Conservation (phyloP, 2,888 invertebrate genomes). For the Pterostichus madidus region DNA sequence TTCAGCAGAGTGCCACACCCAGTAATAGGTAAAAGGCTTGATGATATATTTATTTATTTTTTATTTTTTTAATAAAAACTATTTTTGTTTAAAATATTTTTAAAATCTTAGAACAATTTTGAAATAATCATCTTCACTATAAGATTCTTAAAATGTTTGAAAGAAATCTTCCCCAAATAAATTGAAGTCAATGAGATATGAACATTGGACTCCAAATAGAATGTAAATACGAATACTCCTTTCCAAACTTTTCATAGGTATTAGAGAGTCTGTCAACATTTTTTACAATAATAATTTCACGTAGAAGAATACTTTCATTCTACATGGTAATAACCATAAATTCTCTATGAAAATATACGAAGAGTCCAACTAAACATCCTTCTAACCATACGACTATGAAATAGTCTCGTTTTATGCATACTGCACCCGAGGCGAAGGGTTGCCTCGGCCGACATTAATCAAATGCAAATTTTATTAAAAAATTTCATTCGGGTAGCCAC, state of each 20-base stretch:
- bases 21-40: too few species aligned
- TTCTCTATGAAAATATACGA: conserved; percentile 10
- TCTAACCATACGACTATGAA: conserved; percentile 33
- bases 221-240: too few species aligned
- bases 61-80: too few species aligned
- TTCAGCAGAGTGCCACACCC: too few species aligned
- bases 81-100: too few species aligned
- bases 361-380: conserved; percentile 25
- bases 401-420: conserved; percentile 40
- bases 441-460: conserved; percentile 45
- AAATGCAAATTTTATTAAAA: conserved; percentile 66
- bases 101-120: too few species aligned
- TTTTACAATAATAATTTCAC: conserved; percentile 1
- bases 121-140: too few species aligned
- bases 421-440: conserved; percentile 11
- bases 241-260: neutral
- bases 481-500: conserved; percentile 57
- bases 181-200: too few species aligned
- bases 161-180: too few species aligned
- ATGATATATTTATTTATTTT: too few species aligned
- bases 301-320: neutral
- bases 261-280: neutral
- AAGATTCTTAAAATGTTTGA: too few species aligned
- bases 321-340: conserved; percentile 46
- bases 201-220: too few species aligned